Percentiles rank a stretch among this genome's conserved stretches.
phyloP scores from a whole-genome alignment of 2,113 vertebrate genomes.

The Muntiacus reevesi region DNA sequence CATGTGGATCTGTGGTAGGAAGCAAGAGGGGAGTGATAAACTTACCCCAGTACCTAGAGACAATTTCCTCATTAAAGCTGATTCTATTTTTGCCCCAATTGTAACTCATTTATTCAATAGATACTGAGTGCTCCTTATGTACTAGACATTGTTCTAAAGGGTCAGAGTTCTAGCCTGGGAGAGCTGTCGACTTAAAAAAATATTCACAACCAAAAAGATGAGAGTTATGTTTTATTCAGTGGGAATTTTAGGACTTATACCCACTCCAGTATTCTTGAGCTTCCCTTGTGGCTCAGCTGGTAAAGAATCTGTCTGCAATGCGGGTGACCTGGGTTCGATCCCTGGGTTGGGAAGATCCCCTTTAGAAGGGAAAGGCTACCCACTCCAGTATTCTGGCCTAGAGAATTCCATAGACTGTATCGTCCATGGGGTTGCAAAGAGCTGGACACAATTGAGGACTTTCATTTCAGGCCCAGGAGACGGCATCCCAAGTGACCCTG shows the following conservation, averaged over 20 bases:
- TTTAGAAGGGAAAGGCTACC: neutral
- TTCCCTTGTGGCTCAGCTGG: neutral
- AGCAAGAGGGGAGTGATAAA: fast-evolving
- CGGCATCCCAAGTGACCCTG: neutral
- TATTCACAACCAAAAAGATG: neutral
- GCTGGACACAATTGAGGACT: neutral
- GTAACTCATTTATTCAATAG: neutral
- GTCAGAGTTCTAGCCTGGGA: neutral
- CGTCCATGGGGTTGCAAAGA: neutral
- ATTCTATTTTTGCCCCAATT: neutral
- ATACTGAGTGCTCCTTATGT: fast-evolving
- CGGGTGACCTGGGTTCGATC: neutral
- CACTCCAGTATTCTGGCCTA: neutral
- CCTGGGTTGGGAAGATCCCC: neutral
- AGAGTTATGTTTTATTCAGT: neutral
- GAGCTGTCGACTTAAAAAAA: neutral
- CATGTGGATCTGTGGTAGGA: fast-evolving
- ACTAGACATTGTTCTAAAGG: neutral
- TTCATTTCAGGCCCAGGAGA: neutral
- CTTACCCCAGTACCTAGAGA: fast-evolving
- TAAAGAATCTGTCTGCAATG: neutral
- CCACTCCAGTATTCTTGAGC: neutral
- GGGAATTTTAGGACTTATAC: neutral
- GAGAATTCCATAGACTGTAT: neutral
- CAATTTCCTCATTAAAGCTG: neutral